These are phyloP conservation scores for Acrobeloides nanus DNA, from an alignment of 2,888 invertebrate species.

Conservation along the genomic window DNA sequence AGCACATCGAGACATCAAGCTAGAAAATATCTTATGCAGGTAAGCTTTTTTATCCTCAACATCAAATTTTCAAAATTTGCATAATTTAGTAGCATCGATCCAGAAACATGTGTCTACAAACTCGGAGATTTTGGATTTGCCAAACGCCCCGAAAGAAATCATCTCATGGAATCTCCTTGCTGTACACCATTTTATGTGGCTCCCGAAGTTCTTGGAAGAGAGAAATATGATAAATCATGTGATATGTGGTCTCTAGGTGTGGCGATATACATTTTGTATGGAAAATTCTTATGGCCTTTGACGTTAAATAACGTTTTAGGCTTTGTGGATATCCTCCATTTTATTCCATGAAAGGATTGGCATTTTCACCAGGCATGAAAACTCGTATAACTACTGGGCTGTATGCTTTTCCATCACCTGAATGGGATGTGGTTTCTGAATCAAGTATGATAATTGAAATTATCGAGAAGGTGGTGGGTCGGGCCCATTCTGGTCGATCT, in stretches of 20 bases:
- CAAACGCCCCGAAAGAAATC: conserved; percentile 71
- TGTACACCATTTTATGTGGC: conserved; percentile 97
- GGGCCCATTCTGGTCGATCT: too few relatives aligned
- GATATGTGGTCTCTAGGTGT: conserved; percentile 98
- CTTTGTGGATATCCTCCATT: conserved; percentile 97
- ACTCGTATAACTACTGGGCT: conserved; percentile 87
- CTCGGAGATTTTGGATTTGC: conserved; percentile 99
- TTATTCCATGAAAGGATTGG: conserved; percentile 90
- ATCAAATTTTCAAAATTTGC: too few relatives aligned
- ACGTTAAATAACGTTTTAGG: conserved; percentile 49
- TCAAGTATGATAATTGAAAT: too few relatives aligned
- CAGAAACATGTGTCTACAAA: conserved; percentile 74
- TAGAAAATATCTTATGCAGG: conserved; percentile 68
- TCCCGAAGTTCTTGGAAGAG: conserved; percentile 68
- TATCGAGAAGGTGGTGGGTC: too few relatives aligned
- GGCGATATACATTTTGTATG: conserved; percentile 93
- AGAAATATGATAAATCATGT: conserved; percentile 96
- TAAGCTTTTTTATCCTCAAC: conserved; percentile 5
- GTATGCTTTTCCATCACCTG: conserved; percentile 90
- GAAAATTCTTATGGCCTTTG: conserved; percentile 28
- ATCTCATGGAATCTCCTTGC: conserved; percentile 90
- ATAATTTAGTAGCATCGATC: conserved; percentile 55
- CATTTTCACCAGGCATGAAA: conserved; percentile 98
- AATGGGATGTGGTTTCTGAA: conserved; percentile 85
- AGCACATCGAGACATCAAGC: conserved; percentile 5